Evolutionary conservation across 2,888 invertebrate genomes (phyloP), one percentile per base, ranked within the genome.

Genomic region (Pocota personata): DNA sequence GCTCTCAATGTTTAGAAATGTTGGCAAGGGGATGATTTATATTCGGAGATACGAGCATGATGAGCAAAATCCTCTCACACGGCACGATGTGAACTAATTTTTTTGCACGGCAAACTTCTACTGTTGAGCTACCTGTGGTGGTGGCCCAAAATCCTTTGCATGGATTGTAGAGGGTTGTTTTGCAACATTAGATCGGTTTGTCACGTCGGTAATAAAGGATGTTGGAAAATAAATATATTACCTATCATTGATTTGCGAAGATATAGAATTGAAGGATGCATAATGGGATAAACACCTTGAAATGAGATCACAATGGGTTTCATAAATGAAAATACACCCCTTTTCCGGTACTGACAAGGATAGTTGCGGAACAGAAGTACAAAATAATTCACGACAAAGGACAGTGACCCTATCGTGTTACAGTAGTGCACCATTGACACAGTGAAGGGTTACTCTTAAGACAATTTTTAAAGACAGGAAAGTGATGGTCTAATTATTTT

Each of bases 231-330:
- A 86, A 86, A 86, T 86, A 82, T 82, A 86, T 86, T 86, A 86
- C 86, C 76, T 66, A 82, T 86, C 82, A 72, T 82, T 86, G 86
- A 86, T 86, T 86, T 86, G 82, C 64, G 14, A 67, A 86, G 86
- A 86, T 86, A 86, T 87, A 87, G 84, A 89, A 1, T 88, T 88
- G 88, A 89, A 89, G 89, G 88, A 89, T 87, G 88, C 84, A 88
- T 89, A 90, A 90, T 90, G 87, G 88, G 90, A 90, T 90, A 89
- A 89, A 89, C 90, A 90, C 90, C 89, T 90, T 88, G 87, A 87
- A 89, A 88, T 87, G 87, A 82, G 86, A 87, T 48, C 35, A 73
- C 87, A 82, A 86, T 60, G 57, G 76, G 55, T 80, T 66, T 57
- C 60, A 5, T n/a, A 10, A 21, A 21, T 30, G 16, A 4, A 32